Conservation (phyloP, 1,140 invertebrate genomes). For the Bicyclus anynana region DNA sequence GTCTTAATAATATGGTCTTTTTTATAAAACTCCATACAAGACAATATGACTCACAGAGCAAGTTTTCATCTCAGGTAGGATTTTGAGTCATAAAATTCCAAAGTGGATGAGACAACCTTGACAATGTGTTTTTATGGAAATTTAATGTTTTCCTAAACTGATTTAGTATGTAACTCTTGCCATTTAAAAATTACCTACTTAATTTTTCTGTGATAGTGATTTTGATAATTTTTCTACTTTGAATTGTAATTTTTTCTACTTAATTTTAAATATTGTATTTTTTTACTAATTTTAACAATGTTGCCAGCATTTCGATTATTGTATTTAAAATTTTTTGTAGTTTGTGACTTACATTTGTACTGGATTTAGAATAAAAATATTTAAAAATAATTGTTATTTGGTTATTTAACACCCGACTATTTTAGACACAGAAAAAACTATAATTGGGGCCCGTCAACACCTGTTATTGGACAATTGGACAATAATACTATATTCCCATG, state of each 20-base stretch:
- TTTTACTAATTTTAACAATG: no score
- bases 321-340: constrained; percentile 28
- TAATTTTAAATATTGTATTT: constrained; percentile 22
- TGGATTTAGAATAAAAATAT: constrained; percentile 27
- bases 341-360: constrained; percentile 22
- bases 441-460: constrained; percentile 39
- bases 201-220: constrained; percentile 49
- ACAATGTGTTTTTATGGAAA: neutral
- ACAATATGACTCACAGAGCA: neutral
- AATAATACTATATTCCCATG: constrained; percentile 42
- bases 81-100: constrained; percentile 10
- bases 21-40: neutral
- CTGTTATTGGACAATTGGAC: constrained; percentile 50
- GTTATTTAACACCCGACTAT: constrained; percentile 37
- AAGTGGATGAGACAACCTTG: neutral
- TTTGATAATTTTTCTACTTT: constrained; percentile 10
- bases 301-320: constrained; percentile 50
- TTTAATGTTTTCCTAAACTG: neutral
- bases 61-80: neutral
- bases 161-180: constrained; percentile 12
- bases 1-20: neutral
- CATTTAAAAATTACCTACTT: constrained; percentile 33
- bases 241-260: constrained; percentile 7
- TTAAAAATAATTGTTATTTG: constrained; percentile 46
- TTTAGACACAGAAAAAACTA: constrained; percentile 25